Percentiles rank a stretch among this genome's conserved stretches.
These are phyloP conservation scores for Ovibos moschatus DNA, from an alignment of 2,113 vertebrate species.

Conservation along the genomic window DNA sequence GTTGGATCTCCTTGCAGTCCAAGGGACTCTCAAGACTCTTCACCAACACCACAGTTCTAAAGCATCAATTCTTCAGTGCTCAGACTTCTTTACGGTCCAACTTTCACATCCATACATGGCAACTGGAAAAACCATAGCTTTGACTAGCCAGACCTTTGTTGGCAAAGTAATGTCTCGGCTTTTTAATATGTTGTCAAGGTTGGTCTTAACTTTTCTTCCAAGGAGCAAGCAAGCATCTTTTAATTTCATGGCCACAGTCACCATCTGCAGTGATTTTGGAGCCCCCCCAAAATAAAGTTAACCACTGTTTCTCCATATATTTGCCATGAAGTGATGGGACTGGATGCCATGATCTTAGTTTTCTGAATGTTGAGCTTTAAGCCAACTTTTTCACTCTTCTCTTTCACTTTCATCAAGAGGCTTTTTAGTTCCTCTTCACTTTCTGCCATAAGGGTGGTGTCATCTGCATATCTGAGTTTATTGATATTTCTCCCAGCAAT, in stretches of 20 bases:
- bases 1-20: neutral
- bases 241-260: neutral
- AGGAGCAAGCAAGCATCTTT: neutral
- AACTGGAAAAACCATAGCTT: neutral
- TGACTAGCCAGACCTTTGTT: neutral
- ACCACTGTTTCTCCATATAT: neutral
- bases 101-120: neutral
- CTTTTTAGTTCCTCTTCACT: neutral
- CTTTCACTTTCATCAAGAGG: neutral
- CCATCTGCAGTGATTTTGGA: neutral
- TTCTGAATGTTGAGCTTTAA: neutral
- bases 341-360: neutral
- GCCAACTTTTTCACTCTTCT: neutral
- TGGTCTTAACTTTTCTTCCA: neutral
- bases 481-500: neutral
- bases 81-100: neutral
- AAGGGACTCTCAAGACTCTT: neutral
- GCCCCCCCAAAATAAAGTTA: neutral
- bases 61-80: neutral
- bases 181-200: neutral
- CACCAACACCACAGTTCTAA: neutral
- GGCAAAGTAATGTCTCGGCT: neutral
- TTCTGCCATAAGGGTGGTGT: neutral
- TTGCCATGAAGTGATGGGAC: neutral
- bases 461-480: neutral